A percentile compares a stretch with the other conserved stretches of the same genome.
Evolutionary conservation across 2,888 invertebrate species (phyloP).

Genomic region (Sylvicola cinctus): DNA sequence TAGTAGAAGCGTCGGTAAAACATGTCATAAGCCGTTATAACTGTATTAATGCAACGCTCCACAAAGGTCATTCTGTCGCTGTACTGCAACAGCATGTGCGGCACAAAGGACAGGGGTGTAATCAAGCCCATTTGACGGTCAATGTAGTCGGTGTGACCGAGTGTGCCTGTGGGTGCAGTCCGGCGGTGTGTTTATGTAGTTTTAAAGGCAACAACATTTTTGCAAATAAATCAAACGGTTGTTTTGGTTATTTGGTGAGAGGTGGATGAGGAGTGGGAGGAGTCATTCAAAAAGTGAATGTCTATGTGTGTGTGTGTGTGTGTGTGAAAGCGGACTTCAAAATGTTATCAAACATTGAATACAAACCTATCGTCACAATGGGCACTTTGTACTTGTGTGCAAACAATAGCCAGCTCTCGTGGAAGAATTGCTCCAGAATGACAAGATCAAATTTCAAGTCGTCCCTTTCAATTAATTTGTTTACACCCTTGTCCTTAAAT

Average conservation of each 20-base stretch:
- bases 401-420: conserved; percentile 26
- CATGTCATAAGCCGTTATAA: conserved; percentile 18
- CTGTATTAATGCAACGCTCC: conserved; percentile 21
- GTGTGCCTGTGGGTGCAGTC: no score
- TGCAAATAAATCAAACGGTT: no score
- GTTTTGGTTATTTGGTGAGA: no score
- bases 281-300: no score
- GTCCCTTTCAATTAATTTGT: conserved; percentile 17
- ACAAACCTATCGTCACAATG: conserved; percentile 19
- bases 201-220: no score
- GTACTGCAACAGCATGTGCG: conserved; percentile 18
- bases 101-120: conserved; percentile 22
- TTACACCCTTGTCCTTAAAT: conserved; percentile 16
- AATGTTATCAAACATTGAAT: no score
- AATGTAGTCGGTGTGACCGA: conserved; percentile 23
- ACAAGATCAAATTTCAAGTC: conserved; percentile 21
- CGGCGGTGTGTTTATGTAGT: no score
- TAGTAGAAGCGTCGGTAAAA: conserved; percentile 19
- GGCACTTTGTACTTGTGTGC: conserved; percentile 25
- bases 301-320: no score
- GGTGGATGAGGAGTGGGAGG: no score
- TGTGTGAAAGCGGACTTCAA: no score
- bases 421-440: conserved; percentile 25
- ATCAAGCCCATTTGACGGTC: conserved; percentile 22
- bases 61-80: conserved; percentile 23